These are phyloP conservation scores for Peromyscus californicus DNA, from an alignment of 2,113 vertebrate species.

Conservation along the genomic window DNA sequence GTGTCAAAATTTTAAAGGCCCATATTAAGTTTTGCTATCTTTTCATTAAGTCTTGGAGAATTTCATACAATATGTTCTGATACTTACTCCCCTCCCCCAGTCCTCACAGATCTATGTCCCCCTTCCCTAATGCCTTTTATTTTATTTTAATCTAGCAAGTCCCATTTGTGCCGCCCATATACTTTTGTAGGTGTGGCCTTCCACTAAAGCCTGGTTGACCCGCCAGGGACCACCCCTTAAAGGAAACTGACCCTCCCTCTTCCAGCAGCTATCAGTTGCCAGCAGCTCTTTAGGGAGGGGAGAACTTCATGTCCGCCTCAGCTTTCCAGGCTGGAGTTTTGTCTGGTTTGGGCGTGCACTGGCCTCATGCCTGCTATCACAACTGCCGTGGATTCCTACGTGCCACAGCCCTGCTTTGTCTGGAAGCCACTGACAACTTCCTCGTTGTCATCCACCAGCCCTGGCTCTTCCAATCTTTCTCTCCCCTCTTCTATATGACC, in stretches of 20 bases:
- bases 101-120: background rate
- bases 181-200: background rate
- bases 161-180: background rate
- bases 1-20: background rate
- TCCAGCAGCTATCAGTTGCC: background rate
- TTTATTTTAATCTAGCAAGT: background rate
- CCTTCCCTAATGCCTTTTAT: background rate
- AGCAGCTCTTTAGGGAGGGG: background rate
- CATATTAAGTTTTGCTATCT: background rate
- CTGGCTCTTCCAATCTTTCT: background rate
- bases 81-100: background rate
- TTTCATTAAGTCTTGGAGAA: background rate
- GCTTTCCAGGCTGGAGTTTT: background rate
- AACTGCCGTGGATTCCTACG: background rate
- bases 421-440: background rate
- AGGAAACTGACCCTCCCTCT: background rate
- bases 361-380: background rate
- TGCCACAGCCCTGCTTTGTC: too few species aligned
- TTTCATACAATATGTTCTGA: background rate
- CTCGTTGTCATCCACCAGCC: background rate
- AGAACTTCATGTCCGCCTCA: background rate
- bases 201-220: background rate
- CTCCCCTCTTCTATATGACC: background rate
- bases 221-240: background rate
- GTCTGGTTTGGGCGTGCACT: background rate